Base-by-base conservation (phyloP, 2,113 vertebrate genomes). In the Lichenostomus cassidix region DNA sequence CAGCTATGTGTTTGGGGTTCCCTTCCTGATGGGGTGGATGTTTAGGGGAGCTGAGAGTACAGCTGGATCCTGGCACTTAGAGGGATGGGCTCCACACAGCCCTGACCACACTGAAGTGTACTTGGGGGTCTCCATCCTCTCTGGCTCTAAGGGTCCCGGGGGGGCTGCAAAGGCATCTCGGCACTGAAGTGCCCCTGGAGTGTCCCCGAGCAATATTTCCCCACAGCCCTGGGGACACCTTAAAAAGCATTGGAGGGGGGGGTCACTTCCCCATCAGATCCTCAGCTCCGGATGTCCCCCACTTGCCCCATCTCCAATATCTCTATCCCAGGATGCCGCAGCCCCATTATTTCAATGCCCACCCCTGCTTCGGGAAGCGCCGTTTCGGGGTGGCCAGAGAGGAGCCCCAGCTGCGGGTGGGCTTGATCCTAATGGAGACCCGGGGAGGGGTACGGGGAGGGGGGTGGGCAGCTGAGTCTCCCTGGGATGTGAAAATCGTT, bases 401-500 rank as follows among this genome's bases (percentile, higher is more conserved):
- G 2, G 46, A 39, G 49, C 87, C 46, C 33, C 63, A 33, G 31
- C 60, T 84, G 60, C 1, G n/a, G 56, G 87, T 65, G 90, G 92
- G 80, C 58, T 91, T 2, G 24, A 39, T 86, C 84, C 88, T 93
- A 96, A 96, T 94, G 88, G 87, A 89, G 47, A 65, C 41, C 44
- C 15, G 3, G 9, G 13, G 7, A 31, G 69, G 35, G 69, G 53
- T 35, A 15, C 20, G 41, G 84, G 41, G 67, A 59, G 44, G 52
- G 52, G 62, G 37, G 44, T 6, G 29, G 37, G 62, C 35, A 9
- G 46, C 50, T 13, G 73, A 59, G 59, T 80, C 83, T 19, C 46
- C 5, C n/a, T 67, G 93, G 93, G 94, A 93, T 9, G 70, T 81
- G 92, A 87, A 93, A 89, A 97, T 95, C 96, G 50, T 94, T 96